Conservation (phyloP, 2,797 vertebrate species). For the Diglossa cyanea region DNA sequence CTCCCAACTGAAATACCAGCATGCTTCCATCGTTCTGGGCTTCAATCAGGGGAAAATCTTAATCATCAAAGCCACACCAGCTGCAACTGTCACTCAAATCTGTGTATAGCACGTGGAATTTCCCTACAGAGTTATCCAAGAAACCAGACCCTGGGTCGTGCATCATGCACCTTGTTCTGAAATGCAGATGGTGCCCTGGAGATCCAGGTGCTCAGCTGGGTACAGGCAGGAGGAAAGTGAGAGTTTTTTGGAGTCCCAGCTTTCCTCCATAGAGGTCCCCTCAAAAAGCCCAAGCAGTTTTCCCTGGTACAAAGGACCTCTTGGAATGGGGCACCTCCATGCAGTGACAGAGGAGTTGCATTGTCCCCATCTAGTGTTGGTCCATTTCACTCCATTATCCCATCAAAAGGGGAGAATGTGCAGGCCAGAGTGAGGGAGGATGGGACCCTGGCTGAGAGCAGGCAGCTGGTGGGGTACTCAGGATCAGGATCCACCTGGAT, state of each 20-base stretch:
- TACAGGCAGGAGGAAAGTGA: background rate
- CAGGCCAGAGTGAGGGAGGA: background rate
- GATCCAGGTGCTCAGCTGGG: background rate
- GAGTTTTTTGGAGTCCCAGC: background rate
- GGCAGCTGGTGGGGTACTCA: background rate
- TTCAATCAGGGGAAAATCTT: background rate
- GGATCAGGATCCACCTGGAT: background rate
- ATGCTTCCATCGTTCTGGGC: background rate
- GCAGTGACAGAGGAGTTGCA: background rate
- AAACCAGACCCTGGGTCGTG: rapidly evolving
- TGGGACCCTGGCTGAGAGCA: background rate
- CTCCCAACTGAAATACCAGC: background rate
- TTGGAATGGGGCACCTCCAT: rapidly evolving
- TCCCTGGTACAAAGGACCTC: background rate
- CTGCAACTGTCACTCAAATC: background rate
- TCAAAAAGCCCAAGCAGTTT: background rate
- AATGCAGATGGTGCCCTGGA: background rate
- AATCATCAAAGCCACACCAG: background rate
- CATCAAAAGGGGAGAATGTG: rapidly evolving
- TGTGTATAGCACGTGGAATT: rapidly evolving
- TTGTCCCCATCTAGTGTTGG: background rate
- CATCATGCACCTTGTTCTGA: background rate
- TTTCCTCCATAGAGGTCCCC: rapidly evolving
- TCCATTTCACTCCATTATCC: background rate
- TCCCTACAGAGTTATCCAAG: background rate